phyloP scores from a whole-genome alignment of 1,140 invertebrate species.

The Trinorchestia longiramus region DNA sequence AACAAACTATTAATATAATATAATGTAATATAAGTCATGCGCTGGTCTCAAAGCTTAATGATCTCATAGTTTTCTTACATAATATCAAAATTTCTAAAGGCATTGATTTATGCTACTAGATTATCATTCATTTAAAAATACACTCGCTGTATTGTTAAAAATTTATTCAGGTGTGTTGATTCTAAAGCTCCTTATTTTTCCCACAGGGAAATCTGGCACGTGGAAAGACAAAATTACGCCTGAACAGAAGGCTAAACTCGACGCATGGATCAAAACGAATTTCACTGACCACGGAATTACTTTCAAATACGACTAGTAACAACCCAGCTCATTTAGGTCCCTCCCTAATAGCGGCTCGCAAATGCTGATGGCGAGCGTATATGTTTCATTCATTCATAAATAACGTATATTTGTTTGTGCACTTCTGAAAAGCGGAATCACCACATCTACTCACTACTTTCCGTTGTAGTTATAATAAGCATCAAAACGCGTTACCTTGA shows the following conservation, averaged over 20 bases:
- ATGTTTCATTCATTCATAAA: too few relatives aligned
- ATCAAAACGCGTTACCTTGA: too few relatives aligned
- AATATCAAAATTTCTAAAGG: not conserved
- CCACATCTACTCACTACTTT: too few relatives aligned
- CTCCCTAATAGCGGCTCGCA: too few relatives aligned
- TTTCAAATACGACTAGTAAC: slow-evolving; percentile 29
- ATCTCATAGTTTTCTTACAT: too few relatives aligned
- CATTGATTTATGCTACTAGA: not conserved
- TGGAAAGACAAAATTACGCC: slow-evolving; percentile 39
- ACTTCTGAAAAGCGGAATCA: too few relatives aligned
- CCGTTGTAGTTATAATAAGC: too few relatives aligned
- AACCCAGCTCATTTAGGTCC: not conserved
- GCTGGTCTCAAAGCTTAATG: not conserved
- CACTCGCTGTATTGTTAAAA: not conserved
- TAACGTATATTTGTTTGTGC: too few relatives aligned
- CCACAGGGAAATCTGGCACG: slow-evolving; percentile 27
- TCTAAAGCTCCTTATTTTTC: not conserved
- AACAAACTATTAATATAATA: too few relatives aligned
- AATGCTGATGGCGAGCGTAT: too few relatives aligned
- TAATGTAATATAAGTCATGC: too few relatives aligned
- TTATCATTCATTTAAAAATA: not conserved
- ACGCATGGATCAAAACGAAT: slow-evolving; percentile 47
- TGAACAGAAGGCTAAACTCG: slow-evolving; percentile 25
- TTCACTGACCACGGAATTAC: slow-evolving; percentile 15
- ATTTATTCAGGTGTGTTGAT: not conserved